Base-by-base conservation (phyloP, 2,113 vertebrate genomes). In the Reinhardtius hippoglossoides region DNA sequence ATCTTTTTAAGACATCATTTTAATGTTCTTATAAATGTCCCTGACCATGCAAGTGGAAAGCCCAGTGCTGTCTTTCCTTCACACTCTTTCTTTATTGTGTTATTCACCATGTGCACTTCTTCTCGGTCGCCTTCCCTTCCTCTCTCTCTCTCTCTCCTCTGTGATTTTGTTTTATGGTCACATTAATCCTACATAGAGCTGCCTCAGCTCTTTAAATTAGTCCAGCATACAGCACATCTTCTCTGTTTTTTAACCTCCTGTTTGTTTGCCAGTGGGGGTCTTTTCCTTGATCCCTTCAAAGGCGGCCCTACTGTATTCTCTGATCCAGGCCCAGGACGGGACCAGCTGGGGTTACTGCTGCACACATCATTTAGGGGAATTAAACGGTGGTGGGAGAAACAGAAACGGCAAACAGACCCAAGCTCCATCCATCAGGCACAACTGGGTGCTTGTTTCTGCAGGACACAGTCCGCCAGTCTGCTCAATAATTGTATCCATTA, bases 261-360 rank as follows among this genome's bases (percentile, higher is more conserved):
- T 86, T 92, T 92, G 80, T 87, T 89, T 56, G 89, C 20, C 90
- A 91, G 88, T 82, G 44, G 81, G 87, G 77, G 79, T 63, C 67
- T 72, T 88, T 89, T 74, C 87, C 83, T 89, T 87, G 78, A 90
- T 87, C 89, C 84, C 67, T 86, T 88, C 85, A 91, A 92, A 91
- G 85, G 78, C 71, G 1, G 74, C 65, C 70, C 70, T 78, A 83
- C 82, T 80, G 89, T 79, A 87, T 88, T 90, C 80, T 88, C 80
- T 83, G 89, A 89, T 87, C 81, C 78, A 69, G 81, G 80, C 79
- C 71, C 84, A 80, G 77, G 78, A 74, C 13, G 27, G 59, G 73
- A 74, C 63, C 88, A 92, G 83, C 83, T 84, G 87, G 71, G 74
- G 74, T 20, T 4, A 18, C 46, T 76, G 46, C 58, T 70, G 87